Evolutionary conservation across 2,797 vertebrate genomes (phyloP), one percentile per base, ranked within the genome.

Genomic region (Decapterus maruadsi): DNA sequence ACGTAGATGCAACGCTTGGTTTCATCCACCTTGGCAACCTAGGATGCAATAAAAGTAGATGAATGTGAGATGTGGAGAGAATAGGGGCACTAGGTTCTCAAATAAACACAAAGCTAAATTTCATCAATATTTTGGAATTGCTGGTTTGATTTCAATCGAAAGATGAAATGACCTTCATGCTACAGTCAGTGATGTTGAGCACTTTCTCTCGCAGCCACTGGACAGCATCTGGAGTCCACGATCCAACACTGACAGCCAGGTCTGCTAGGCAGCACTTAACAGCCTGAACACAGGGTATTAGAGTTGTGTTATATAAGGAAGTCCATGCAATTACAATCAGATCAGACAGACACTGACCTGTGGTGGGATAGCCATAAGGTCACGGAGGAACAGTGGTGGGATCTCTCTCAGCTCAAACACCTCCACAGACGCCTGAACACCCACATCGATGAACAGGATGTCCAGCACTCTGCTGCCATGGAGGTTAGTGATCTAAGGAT

Each of bases 211-310:
- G 94, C 46, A 99, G 94, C 96, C 97, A 97, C 82, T 98, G 95
- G 43, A 99, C 97, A 70, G 97, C 96, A 78, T 99, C 97, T 38
- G 97, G 96, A 69, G 96, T 98, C 98, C 98, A 99, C 87, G 97
- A 97, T 72, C 97, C 96, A 69, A 96, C 92, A 3, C 90, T 93
- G 42, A 96, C 95, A 1, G 95, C 95, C 75, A 99, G 88, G 87
- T 98, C 97, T n/a, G 97, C 96, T 45, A 99, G 93, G 80, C 96
- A 97, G 91, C 97, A 98, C 86, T 96, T 98, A 62, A 96, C 87
- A 68, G 95, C 96, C 98, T 99, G 80, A 72, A 89, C 66, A 89
- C 67, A 81, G 6, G 50, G 34, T 36, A 7, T 26, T 11, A 61
- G 8, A 57, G 19, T 26, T 51, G n/a, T 22, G 20, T 10, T 20